These are phyloP conservation scores for Drosophila arizonae DNA, from an alignment of 1,140 invertebrate genomes.

Conservation along the genomic window DNA sequence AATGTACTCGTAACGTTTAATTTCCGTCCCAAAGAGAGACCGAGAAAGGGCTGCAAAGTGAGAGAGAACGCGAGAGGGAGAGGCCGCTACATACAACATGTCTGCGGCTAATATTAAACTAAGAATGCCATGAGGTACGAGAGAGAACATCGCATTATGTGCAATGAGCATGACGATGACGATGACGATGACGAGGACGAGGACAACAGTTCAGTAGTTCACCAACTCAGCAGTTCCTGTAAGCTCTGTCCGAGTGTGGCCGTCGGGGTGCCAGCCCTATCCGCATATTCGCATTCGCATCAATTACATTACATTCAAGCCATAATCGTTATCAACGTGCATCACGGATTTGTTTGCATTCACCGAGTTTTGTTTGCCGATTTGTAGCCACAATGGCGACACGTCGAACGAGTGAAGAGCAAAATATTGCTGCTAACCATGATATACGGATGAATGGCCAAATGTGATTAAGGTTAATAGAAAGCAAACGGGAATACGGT, in stretches of 20 bases:
- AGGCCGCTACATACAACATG: slow-evolving; percentile 53
- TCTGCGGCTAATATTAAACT: slow-evolving; percentile 78
- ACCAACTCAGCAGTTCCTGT: slow-evolving; percentile 5
- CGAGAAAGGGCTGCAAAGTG: not conserved
- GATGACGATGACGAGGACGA: slow-evolving; percentile 29
- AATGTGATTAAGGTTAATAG: not conserved
- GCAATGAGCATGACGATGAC: slow-evolving; percentile 13
- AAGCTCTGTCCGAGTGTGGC: not conserved
- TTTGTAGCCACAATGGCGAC: slow-evolving; percentile 14
- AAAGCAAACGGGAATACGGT: not conserved
- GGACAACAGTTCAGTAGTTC: not conserved
- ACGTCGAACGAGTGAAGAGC: not conserved
- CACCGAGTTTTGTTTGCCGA: slow-evolving; percentile 40
- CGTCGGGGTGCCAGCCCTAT: slow-evolving; percentile 2
- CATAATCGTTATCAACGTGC: slow-evolving; percentile 72
- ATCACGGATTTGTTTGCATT: slow-evolving; percentile 67
- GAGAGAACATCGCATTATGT: slow-evolving; percentile 32
- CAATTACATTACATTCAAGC: slow-evolving; percentile 43
- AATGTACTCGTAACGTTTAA: slow-evolving; percentile 76
- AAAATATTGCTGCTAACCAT: not conserved
- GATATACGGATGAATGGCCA: not conserved
- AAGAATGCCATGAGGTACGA: slow-evolving; percentile 71
- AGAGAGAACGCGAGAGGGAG: not conserved
- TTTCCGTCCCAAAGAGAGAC: slow-evolving; percentile 55
- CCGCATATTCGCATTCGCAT: slow-evolving; percentile 40